phyloP scores from a whole-genome alignment of 2,888 invertebrate species.

The Nephrocerus scutellatus region DNA sequence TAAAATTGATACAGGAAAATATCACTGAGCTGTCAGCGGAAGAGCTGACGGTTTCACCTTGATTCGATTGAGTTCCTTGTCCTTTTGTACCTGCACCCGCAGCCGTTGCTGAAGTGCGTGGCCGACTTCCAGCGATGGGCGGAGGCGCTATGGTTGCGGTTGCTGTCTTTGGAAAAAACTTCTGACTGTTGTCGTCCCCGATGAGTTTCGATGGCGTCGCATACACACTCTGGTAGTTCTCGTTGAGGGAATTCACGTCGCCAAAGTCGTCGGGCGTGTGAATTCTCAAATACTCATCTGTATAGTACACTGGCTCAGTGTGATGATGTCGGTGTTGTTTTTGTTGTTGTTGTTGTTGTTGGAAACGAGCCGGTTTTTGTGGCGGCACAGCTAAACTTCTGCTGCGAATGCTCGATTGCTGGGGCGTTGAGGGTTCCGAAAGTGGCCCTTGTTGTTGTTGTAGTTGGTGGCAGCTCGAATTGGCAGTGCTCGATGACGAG shows the following conservation, averaged over 20 bases:
- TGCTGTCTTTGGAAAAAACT: conserved; percentile 37
- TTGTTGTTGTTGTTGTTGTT: conserved; percentile 41
- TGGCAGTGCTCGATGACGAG: conserved; percentile 46
- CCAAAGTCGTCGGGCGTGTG: conserved; percentile 37
- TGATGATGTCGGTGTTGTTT: conserved; percentile 42
- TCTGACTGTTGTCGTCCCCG: conserved; percentile 28
- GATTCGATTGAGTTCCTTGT: conserved; percentile 5
- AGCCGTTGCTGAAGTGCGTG: not conserved
- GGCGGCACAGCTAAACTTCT: conserved; percentile 10
- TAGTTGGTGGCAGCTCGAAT: conserved; percentile 49
- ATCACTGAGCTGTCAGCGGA: conserved; percentile 31
- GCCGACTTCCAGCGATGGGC: conserved; percentile 25
- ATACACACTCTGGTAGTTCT: conserved; percentile 45
- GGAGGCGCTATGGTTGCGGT: conserved; percentile 34
- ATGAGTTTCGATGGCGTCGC: conserved; percentile 41
- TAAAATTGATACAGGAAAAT: conserved; percentile 24
- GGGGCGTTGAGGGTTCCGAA: conserved; percentile 10
- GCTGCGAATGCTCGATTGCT: conserved; percentile 5
- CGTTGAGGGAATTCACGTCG: conserved; percentile 37
- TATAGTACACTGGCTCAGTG: conserved; percentile 42
- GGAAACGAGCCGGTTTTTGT: conserved; percentile 13
- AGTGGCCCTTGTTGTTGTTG: conserved; percentile 29
- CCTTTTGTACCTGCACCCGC: conserved; percentile 9
- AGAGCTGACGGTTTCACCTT: conserved; percentile 8
- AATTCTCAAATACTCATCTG: conserved; percentile 40